Evolutionary conservation across 37 sponge, comb jelly and placozoan species (phyloP).

Genomic region (Mnemiopsis leidyi): DNA sequence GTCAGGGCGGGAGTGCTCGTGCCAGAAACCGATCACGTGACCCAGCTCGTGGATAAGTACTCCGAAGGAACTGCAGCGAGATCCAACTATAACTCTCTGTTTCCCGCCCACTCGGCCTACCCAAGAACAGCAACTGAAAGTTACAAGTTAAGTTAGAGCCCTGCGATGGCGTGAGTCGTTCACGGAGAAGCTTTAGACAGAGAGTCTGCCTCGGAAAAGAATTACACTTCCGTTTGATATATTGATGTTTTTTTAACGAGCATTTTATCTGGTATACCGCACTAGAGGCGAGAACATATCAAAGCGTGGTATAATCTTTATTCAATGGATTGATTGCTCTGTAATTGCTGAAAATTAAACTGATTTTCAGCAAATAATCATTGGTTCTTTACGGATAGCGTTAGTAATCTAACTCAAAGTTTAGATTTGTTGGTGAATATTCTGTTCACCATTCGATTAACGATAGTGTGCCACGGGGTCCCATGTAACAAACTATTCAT

Average conservation of each 20-base stretch:
- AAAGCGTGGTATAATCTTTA: too few species aligned
- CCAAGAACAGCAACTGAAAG: slow-evolving; percentile 42
- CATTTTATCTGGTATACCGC: too few species aligned
- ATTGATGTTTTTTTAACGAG: too few species aligned
- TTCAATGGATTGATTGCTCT: too few species aligned
- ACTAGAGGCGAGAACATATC: too few species aligned
- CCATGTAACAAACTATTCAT: neutral
- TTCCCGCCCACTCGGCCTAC: slow-evolving; percentile 31
- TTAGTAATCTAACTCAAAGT: neutral
- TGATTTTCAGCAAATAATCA: neutral
- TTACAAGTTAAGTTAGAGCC: too few species aligned
- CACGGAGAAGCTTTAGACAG: too few species aligned
- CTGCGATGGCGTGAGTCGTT: too few species aligned
- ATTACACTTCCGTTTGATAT: too few species aligned
- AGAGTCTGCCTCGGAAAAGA: too few species aligned
- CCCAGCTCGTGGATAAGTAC: slow-evolving; percentile 44
- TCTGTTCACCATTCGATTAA: neutral
- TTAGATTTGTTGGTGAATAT: neutral
- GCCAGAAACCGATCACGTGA: slow-evolving; percentile 63
- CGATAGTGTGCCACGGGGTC: neutral
- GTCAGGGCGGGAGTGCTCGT: slow-evolving; percentile 54
- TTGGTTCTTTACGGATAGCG: neutral
- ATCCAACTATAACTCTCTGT: neutral
- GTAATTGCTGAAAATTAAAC: neutral
- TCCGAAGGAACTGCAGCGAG: slow-evolving; percentile 15